phyloP scores from a whole-genome alignment of 2,797 vertebrate species.

The Xenopus petersii region DNA sequence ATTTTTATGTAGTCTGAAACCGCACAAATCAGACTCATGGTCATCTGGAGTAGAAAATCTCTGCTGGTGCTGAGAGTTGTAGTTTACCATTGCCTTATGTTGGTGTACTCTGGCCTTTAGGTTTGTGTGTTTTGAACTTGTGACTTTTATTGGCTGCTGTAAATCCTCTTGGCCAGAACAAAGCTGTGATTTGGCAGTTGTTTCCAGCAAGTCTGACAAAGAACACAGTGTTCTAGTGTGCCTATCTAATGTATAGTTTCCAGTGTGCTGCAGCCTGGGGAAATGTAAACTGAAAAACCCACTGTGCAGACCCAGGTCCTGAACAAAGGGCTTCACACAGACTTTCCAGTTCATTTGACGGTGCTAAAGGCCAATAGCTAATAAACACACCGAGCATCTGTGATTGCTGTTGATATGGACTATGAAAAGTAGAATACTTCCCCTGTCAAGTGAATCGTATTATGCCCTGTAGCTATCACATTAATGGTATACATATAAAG shows the following conservation, averaged over 20 bases:
- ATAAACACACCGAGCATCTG: neutral
- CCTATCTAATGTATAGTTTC: neutral
- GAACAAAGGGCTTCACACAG: neutral
- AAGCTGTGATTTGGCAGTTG: conserved; percentile 1
- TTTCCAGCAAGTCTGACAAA: conserved; percentile 17
- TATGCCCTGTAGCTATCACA: too few relatives aligned
- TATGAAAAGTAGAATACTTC: too few relatives aligned
- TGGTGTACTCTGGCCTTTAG: too few relatives aligned
- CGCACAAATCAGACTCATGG: too few relatives aligned
- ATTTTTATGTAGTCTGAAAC: too few relatives aligned
- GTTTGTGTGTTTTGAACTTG: too few relatives aligned
- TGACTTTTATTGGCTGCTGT: too few relatives aligned
- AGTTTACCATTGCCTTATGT: too few relatives aligned
- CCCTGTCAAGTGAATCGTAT: too few relatives aligned
- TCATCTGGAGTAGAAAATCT: too few relatives aligned
- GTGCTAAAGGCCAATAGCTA: conserved; percentile 19
- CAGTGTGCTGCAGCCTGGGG: conserved; percentile 6
- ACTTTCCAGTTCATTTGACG: neutral
- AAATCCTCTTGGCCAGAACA: neutral
- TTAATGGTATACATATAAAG: too few relatives aligned
- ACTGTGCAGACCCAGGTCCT: neutral
- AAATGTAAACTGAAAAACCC: conserved; percentile 31
- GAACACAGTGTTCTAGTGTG: conserved; percentile 16
- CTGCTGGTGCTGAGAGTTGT: too few relatives aligned
- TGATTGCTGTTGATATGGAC: neutral